Evolutionary conservation across 2,888 invertebrate species (phyloP).

Genomic region (Hypsopygia costalis): DNA sequence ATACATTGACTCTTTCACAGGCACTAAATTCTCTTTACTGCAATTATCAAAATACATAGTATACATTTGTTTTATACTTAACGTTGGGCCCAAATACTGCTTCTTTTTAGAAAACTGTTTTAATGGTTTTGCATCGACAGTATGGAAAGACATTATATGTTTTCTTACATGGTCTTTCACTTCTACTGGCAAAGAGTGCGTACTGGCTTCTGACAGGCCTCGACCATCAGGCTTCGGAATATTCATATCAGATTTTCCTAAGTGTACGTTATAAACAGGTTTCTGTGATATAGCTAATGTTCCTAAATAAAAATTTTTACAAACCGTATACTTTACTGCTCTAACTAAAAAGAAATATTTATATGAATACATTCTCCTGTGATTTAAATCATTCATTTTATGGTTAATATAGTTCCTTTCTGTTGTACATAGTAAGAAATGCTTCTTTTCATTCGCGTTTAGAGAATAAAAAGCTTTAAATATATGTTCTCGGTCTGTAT

Average conservation of each 20-base stretch:
- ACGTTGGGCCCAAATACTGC: conserved; percentile 50
- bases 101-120: conserved; percentile 58
- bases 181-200: conserved; percentile 53
- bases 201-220: conserved; percentile 55
- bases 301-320: conserved; percentile 70
- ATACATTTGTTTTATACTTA: conserved; percentile 65
- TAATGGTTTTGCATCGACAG: conserved; percentile 53
- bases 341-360: conserved; percentile 65
- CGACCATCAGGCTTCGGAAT: conserved; percentile 69
- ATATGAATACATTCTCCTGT: conserved; percentile 57
- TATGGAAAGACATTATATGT: conserved; percentile 56
- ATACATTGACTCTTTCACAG: conserved; percentile 71
- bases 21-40: conserved; percentile 37
- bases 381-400: conserved; percentile 31
- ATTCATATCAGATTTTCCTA: conserved; percentile 63
- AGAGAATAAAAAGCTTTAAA: conserved; percentile 69
- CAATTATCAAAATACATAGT: conserved; percentile 56
- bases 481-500: conserved; percentile 58
- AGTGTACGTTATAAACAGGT: conserved; percentile 69
- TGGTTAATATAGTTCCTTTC: conserved; percentile 55
- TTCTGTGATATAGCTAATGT: conserved; percentile 70
- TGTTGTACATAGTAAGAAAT: conserved; percentile 65
- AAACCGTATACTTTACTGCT: conserved; percentile 54
- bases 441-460: conserved; percentile 64
- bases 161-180: conserved; percentile 58